phyloP scores from a whole-genome alignment of 2,113 vertebrate species.

The Hymenochirus boettgeri region DNA sequence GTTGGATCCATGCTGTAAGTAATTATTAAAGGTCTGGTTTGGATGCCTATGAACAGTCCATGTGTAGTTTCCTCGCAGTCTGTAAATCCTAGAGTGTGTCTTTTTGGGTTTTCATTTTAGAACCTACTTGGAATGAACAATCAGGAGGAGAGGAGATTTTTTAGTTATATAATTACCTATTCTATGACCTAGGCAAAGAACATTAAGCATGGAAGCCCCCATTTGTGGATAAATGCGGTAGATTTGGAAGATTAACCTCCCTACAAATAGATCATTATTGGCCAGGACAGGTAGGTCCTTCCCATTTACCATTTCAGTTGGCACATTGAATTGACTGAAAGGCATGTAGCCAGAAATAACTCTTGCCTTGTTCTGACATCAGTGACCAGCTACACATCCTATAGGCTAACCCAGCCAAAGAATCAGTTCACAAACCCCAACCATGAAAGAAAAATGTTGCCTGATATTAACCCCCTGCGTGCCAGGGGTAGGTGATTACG shows the following conservation, averaged over 20 bases:
- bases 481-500: neutral
- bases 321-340: constrained; percentile 1
- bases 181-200: neutral
- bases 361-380: constrained; percentile 32
- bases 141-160: no score
- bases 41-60: no score
- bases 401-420: constrained; percentile 26
- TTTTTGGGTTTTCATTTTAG: no score
- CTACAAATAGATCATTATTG: neutral
- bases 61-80: no score
- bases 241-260: neutral
- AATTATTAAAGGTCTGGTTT: no score
- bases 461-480: constrained; percentile 10
- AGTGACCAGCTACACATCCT: constrained; percentile 32
- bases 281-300: neutral
- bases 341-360: constrained; percentile 36
- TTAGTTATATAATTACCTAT: no score
- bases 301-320: constrained; percentile 17
- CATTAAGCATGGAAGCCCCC: neutral
- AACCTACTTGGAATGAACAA: no score
- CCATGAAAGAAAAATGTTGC: constrained; percentile 5
- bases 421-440: constrained; percentile 30
- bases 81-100: no score
- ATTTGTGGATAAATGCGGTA: neutral
- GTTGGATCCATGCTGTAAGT: no score